Evolutionary conservation across 2,113 vertebrate species (phyloP).

Genomic region (Apteryx mantelli): DNA sequence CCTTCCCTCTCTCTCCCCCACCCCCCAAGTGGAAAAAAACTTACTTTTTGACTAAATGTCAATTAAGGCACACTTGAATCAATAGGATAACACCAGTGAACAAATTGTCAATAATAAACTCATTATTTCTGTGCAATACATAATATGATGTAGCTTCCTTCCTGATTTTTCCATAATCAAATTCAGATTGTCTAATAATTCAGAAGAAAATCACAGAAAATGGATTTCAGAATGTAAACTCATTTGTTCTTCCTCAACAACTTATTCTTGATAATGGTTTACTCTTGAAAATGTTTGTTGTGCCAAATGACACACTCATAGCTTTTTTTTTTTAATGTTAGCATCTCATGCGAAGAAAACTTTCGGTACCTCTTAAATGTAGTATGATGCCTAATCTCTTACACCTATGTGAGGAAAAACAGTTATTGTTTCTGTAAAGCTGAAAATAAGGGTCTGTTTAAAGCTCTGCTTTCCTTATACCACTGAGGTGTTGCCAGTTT

Average conservation of each 20-base stretch:
- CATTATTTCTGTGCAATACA: background rate
- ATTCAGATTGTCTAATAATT: background rate
- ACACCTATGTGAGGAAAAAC: too few relatives aligned
- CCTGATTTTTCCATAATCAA: too few relatives aligned
- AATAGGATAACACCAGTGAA: background rate
- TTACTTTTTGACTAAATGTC: background rate
- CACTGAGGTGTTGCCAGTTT: background rate
- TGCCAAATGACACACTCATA: background rate
- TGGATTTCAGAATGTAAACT: too few relatives aligned
- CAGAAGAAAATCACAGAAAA: background rate
- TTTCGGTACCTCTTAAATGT: background rate
- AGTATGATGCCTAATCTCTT: too few relatives aligned
- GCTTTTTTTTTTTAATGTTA: background rate
- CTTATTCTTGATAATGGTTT: background rate
- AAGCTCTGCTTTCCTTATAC: background rate
- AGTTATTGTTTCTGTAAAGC: background rate
- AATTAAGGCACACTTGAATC: background rate
- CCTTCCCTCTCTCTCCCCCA: background rate
- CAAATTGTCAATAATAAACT: background rate
- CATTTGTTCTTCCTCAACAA: background rate
- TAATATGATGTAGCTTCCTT: background rate
- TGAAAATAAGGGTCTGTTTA: background rate
- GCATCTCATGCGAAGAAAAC: background rate
- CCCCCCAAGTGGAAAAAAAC: background rate
- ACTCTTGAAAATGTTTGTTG: background rate